These are phyloP conservation scores for Drosophila koepferae DNA, from an alignment of 2,888 invertebrate species.

Conservation along the genomic window DNA sequence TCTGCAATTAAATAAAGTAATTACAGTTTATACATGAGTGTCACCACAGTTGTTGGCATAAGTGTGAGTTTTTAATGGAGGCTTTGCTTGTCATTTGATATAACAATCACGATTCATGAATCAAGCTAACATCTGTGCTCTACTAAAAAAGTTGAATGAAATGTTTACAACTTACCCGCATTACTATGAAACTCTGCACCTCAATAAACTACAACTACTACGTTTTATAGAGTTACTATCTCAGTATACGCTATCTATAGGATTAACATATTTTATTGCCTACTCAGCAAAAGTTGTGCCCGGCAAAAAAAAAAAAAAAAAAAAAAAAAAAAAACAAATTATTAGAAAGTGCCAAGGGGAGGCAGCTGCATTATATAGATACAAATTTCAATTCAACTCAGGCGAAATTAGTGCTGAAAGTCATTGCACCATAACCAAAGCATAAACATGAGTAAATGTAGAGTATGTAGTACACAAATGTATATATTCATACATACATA, in stretches of 20 bases:
- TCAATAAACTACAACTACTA: conserved; percentile 4
- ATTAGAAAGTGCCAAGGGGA: neutral
- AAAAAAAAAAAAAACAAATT: neutral
- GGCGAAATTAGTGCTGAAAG: conserved; percentile 3
- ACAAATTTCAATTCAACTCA: neutral
- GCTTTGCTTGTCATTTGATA: neutral
- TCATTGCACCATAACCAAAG: conserved; percentile 5
- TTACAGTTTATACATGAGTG: neutral
- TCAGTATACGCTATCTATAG: neutral
- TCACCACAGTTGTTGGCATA: too few species aligned
- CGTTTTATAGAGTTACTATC: conserved; percentile 4
- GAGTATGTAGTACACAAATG: neutral
- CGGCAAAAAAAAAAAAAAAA: neutral
- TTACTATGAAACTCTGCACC: conserved; percentile 6
- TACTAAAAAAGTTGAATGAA: conserved; percentile 3
- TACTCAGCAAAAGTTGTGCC: neutral
- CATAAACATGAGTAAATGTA: neutral
- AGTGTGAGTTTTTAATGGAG: neutral
- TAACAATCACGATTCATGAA: neutral
- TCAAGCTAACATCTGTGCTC: neutral
- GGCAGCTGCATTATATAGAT: neutral
- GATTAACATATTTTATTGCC: conserved; percentile 9
- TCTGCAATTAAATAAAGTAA: conserved; percentile 83
- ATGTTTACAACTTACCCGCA: neutral
- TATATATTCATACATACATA: neutral